These are phyloP conservation scores for Drepana falcataria DNA, from an alignment of 2,888 invertebrate species.

Conservation along the genomic window DNA sequence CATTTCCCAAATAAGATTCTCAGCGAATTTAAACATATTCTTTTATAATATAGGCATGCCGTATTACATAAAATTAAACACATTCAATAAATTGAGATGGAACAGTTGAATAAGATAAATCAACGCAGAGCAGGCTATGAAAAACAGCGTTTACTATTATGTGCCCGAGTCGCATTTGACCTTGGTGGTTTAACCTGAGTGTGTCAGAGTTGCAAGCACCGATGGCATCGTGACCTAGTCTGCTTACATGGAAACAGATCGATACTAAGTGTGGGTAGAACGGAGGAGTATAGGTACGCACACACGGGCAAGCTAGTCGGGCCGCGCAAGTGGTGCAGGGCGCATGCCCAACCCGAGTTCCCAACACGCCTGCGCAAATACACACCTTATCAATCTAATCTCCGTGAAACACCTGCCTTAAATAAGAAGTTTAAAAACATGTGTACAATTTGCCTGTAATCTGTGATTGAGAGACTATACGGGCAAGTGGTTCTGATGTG, in stretches of 20 bases:
- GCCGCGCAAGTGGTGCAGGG: conserved; percentile 35
- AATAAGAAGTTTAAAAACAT: conserved; percentile 23
- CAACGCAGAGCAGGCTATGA: too few species aligned
- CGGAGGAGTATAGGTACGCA: conserved; percentile 10
- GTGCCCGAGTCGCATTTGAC: not conserved
- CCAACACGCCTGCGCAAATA: conserved; percentile 43
- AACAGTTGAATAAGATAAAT: too few species aligned
- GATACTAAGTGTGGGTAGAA: conserved; percentile 23
- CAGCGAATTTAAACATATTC: too few species aligned
- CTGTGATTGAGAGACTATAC: conserved; percentile 25
- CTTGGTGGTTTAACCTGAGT: not conserved
- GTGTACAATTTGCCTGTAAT: conserved; percentile 12
- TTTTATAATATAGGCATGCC: too few species aligned
- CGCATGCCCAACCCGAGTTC: conserved; percentile 51
- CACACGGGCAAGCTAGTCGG: conserved; percentile 15
- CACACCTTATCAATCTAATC: not conserved
- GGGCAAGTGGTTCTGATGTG: conserved; percentile 66
- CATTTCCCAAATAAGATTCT: not conserved
- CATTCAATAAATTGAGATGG: not conserved
- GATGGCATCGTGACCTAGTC: conserved; percentile 56
- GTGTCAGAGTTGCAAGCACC: conserved; percentile 12
- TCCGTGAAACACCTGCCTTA: conserved; percentile 6
- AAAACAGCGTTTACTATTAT: not conserved
- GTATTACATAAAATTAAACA: too few species aligned
- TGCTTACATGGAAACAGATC: conserved; percentile 39